Percentiles rank a stretch among this genome's conserved stretches.
Conservation (phyloP, 2,888 invertebrate genomes). For the Augochlorella aurata region DNA sequence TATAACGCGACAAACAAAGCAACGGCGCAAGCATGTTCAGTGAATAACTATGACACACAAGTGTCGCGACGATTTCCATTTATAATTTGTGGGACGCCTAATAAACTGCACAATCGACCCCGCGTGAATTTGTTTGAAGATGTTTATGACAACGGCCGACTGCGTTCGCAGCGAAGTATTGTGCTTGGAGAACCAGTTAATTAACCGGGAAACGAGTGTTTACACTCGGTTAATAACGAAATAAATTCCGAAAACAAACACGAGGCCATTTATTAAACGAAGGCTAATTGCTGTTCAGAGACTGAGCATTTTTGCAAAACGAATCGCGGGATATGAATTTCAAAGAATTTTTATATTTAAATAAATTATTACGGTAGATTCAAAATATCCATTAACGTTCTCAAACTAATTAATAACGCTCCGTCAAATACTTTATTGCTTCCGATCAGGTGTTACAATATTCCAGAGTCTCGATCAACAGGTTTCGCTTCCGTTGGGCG, state of each 20-base stretch:
- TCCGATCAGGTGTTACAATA: not conserved
- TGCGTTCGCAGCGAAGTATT: not conserved
- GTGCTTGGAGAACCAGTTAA: conserved; percentile 17
- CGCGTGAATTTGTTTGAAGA: conserved; percentile 21
- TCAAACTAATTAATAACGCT: not conserved
- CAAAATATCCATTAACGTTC: not conserved
- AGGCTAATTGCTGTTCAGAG: not conserved
- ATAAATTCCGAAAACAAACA: not conserved
- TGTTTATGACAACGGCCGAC: not conserved
- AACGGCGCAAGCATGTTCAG: not conserved
- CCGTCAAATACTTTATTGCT: not conserved
- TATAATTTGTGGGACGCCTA: conserved; percentile 26
- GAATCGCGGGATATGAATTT: not conserved
- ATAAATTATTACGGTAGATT: not conserved
- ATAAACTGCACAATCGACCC: conserved; percentile 38
- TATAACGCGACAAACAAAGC: not conserved
- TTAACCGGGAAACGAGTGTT: conserved; percentile 21
- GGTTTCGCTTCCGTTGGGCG: conserved; percentile 24
- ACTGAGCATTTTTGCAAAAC: not conserved
- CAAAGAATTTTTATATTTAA: not conserved
- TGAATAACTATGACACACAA: not conserved
- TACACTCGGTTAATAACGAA: not conserved
- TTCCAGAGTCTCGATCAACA: conserved; percentile 34
- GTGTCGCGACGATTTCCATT: not conserved
- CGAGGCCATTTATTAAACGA: not conserved